These are phyloP conservation scores for Colletes latitarsis DNA, from an alignment of 1,140 invertebrate species.

Conservation along the genomic window DNA sequence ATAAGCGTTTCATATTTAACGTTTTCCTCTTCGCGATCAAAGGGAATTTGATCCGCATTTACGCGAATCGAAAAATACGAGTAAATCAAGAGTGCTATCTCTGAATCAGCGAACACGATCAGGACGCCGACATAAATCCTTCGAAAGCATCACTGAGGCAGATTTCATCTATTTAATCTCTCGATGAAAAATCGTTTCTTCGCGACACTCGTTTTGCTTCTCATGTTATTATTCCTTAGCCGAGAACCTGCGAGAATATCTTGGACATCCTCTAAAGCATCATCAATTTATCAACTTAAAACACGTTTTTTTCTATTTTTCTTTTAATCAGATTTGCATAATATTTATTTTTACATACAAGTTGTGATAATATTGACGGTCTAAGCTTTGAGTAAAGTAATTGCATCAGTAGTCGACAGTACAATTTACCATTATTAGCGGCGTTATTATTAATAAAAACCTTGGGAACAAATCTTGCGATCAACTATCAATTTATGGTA, in stretches of 20 bases:
- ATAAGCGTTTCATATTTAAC: background rate
- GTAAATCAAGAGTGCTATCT: background rate
- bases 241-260: background rate
- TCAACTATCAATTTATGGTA: no score
- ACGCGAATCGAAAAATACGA: background rate
- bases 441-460: no score
- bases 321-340: background rate
- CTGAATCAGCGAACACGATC: constrained; percentile 33
- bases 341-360: background rate
- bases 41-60: background rate
- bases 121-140: constrained; percentile 46
- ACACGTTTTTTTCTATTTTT: constrained; percentile 18
- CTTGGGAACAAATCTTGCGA: no score
- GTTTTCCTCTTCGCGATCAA: background rate
- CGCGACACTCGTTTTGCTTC: constrained; percentile 51
- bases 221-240: constrained; percentile 59
- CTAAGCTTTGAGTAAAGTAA: no score
- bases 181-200: constrained; percentile 54
- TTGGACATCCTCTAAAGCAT: constrained; percentile 48
- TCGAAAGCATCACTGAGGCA: constrained; percentile 14
- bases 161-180: constrained; percentile 61
- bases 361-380: no score
- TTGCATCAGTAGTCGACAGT: no score
- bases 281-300: constrained; percentile 50
- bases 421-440: no score